A percentile compares a stretch with the other conserved stretches of the same genome.
These are phyloP conservation scores for Margaritifera margaritifera DNA, from an alignment of 2,888 invertebrate species.

Conservation along the genomic window DNA sequence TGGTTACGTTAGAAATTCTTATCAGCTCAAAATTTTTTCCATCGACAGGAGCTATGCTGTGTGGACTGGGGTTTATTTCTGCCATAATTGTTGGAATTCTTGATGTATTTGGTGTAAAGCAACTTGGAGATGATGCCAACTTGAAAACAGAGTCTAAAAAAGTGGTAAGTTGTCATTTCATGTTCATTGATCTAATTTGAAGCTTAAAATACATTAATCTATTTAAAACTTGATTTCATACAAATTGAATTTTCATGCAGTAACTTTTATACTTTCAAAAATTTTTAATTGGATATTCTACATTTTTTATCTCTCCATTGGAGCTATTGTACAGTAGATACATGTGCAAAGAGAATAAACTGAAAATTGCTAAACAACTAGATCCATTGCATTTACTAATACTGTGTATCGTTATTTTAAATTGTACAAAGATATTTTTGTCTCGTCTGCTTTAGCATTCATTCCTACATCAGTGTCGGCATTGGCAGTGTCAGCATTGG, in stretches of 20 bases:
- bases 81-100: slow-evolving; percentile 70
- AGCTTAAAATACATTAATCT: too few species aligned
- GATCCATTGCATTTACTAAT: neutral
- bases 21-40: slow-evolving; percentile 4
- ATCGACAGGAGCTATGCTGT: slow-evolving; percentile 69
- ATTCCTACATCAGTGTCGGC: too few species aligned
- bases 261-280: too few species aligned
- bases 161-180: slow-evolving; percentile 52
- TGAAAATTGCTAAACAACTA: neutral
- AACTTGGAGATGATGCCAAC: slow-evolving; percentile 64
- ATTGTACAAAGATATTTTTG: neutral
- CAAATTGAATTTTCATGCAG: too few species aligned
- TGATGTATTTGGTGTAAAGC: slow-evolving; percentile 67
- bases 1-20: neutral
- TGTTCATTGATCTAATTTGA: neutral
- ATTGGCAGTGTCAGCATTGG: too few species aligned
- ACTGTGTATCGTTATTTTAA: neutral
- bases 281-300: too few species aligned
- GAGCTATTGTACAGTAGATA: too few species aligned
- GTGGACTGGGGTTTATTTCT: slow-evolving; percentile 72
- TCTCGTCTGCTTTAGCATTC: too few species aligned
- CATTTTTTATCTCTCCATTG: too few species aligned
- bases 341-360: neutral
- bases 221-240: too few species aligned
- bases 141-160: slow-evolving; percentile 65